phyloP scores from a whole-genome alignment of 2,888 invertebrate genomes.

The Pseudanteris insignis region DNA sequence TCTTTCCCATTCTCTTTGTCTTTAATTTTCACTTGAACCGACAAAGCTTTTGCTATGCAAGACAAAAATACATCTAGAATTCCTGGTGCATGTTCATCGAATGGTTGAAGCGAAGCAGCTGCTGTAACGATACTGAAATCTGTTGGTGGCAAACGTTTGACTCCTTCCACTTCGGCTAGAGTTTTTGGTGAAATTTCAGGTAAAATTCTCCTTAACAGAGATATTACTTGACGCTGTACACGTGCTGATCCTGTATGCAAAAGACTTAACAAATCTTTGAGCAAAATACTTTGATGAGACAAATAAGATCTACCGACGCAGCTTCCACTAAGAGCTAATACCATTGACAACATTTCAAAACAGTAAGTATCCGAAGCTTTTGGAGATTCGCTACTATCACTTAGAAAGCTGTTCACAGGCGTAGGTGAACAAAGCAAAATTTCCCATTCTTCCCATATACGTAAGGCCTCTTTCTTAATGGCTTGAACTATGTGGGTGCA shows the following conservation, averaged over 20 bases:
- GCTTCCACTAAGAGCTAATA: slow-evolving; percentile 91
- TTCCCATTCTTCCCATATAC: slow-evolving; percentile 94
- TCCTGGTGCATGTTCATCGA: slow-evolving; percentile 73
- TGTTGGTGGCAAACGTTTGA: slow-evolving; percentile 76
- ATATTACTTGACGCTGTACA: slow-evolving; percentile 92
- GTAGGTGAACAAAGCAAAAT: slow-evolving; percentile 69
- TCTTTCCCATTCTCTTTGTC: slow-evolving; percentile 70
- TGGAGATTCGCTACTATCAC: slow-evolving; percentile 67
- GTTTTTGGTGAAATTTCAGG: slow-evolving; percentile 89
- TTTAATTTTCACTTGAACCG: slow-evolving; percentile 86
- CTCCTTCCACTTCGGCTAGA: slow-evolving; percentile 80
- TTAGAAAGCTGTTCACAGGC: slow-evolving; percentile 61
- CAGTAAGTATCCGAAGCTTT: slow-evolving; percentile 88
- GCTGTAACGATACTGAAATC: slow-evolving; percentile 80
- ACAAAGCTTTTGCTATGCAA: slow-evolving; percentile 90
- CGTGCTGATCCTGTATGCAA: slow-evolving; percentile 94
- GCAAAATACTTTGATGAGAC: slow-evolving; percentile 85
- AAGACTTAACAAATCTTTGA: slow-evolving; percentile 85
- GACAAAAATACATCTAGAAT: slow-evolving; percentile 90
- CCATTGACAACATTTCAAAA: slow-evolving; percentile 97
- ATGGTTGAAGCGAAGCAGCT: slow-evolving; percentile 66
- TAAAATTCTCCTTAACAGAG: slow-evolving; percentile 84
- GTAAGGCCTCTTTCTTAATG: slow-evolving; percentile 86
- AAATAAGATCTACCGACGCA: slow-evolving; percentile 89
- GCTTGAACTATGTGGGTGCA: slow-evolving; percentile 86